phyloP scores from a whole-genome alignment of 1,140 invertebrate species.

The Musca domestica region DNA sequence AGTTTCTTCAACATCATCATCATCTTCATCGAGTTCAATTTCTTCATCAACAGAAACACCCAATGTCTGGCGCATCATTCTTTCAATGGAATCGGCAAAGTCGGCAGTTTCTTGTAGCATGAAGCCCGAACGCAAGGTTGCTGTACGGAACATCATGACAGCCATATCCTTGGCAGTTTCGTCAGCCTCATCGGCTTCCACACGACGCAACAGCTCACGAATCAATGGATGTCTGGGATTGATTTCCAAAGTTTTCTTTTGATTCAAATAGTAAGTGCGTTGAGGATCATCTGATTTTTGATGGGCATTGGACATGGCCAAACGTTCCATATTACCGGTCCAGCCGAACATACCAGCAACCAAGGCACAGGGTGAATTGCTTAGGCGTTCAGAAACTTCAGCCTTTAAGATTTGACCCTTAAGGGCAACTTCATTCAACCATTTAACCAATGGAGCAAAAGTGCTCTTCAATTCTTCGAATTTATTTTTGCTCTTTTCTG shows the following conservation, averaged over 20 bases:
- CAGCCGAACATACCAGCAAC: slow-evolving; percentile 96
- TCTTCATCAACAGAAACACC: slow-evolving; percentile 78
- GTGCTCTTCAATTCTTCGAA: slow-evolving; percentile 76
- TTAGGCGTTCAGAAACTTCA: slow-evolving; percentile 84
- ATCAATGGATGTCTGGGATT: slow-evolving; percentile 97
- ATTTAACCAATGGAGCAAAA: slow-evolving; percentile 89
- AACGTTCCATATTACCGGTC: slow-evolving; percentile 99
- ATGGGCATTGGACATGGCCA: slow-evolving; percentile 95
- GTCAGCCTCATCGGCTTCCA: slow-evolving; percentile 79
- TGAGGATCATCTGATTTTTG: slow-evolving; percentile 93
- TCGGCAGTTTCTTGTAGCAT: slow-evolving; percentile 81
- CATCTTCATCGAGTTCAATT: slow-evolving; percentile 58
- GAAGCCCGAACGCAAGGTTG: slow-evolving; percentile 87
- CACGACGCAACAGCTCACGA: slow-evolving; percentile 81
- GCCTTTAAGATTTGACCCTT: slow-evolving; percentile 84
- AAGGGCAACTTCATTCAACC: slow-evolving; percentile 83
- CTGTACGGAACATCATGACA: slow-evolving; percentile 88
- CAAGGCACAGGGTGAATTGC: slow-evolving; percentile 91
- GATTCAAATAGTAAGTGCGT: slow-evolving; percentile 86
- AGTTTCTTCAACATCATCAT: slow-evolving; percentile 52
- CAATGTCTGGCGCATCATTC: slow-evolving; percentile 78
- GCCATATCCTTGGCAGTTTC: slow-evolving; percentile 83
- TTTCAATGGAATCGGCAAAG: slow-evolving; percentile 85
- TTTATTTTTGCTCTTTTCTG: slow-evolving; percentile 78
- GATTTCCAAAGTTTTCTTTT: slow-evolving; percentile 97